A percentile compares a stretch with the other conserved stretches of the same genome.
Evolutionary conservation across 2,888 invertebrate genomes (phyloP).

Genomic region (Limnephilus lunatus): DNA sequence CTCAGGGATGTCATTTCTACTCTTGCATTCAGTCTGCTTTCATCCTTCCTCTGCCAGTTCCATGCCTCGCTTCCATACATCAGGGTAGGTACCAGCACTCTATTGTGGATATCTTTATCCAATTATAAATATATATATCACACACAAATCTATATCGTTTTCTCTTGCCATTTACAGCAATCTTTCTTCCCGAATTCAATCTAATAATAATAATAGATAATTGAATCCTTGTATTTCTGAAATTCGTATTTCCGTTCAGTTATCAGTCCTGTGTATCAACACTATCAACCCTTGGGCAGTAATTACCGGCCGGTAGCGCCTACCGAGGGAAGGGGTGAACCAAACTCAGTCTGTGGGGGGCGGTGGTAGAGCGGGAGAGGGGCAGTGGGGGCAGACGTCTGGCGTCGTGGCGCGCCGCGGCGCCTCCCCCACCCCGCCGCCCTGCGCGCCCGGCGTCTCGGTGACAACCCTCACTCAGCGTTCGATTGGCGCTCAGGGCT

Average conservation of each 20-base stretch:
- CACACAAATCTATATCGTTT: background rate
- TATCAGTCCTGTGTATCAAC: constrained; percentile 16
- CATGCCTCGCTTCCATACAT: no score
- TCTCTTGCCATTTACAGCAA: background rate
- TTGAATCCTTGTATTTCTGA: background rate
- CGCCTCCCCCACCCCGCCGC: constrained; percentile 10
- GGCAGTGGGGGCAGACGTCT: constrained; percentile 52
- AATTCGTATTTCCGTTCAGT: background rate
- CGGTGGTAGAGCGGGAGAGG: background rate
- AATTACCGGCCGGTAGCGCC: constrained; percentile 38
- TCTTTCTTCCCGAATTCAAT: background rate
- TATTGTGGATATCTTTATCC: no score
- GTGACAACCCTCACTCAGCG: constrained; percentile 18
- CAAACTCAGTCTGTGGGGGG: background rate
- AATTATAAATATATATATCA: background rate
- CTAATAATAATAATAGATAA: background rate
- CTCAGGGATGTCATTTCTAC: no score
- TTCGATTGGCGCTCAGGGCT: constrained; percentile 22
- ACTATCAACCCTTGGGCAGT: constrained; percentile 16
- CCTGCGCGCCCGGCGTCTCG: background rate
- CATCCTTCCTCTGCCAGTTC: no score
- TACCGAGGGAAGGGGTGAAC: background rate
- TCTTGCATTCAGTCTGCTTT: no score
- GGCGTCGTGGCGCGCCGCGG: constrained; percentile 55
- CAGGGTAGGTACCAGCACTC: no score